Evolutionary conservation across 2,113 vertebrate genomes (phyloP), one percentile per base, ranked within the genome.

Genomic region (Astatotilapia flaviijosephi): DNA sequence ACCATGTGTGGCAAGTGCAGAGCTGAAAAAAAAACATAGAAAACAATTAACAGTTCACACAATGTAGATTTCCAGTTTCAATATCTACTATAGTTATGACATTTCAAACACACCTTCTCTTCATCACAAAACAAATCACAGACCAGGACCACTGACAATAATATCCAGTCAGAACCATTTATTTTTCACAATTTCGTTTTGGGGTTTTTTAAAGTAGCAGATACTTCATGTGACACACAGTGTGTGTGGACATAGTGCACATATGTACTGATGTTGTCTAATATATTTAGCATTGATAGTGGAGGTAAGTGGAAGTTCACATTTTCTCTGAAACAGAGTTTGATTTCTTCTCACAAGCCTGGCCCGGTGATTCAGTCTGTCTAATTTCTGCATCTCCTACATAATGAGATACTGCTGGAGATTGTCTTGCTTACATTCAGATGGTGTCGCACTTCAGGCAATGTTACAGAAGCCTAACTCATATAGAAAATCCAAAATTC

Each of bases 401-500:
- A 79, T 79, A 56, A 58, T 8, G 35, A 12, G 47, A 73, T 65
- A 26, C 73, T 83, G 28, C 28, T 14, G 7, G 87, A 85, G 85
- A 83, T 19, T 26, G 37, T n/a, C 58, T 83, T 88, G 55, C 88
- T 86, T 90, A 86, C 85, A 86, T 88, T 81, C 80, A 55, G 83
- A 91, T 80, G 45, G 47, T 80, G 73, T 73, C 12, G 8, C 28
- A 28, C 35, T 79, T 84, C 83, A 5, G 33, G 86, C 81, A 65
- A 40, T 26, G 51, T 79, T 70, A 65, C 14, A 42, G 47, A 80
- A 60, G 40, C 49, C 14, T 55, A 60, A 21, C 21, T 86, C 70
- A 80, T 55, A 65, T 15, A 33, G 21, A 23, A 21, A 65, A 37
- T 65, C 33, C 33, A n/a, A n/a, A 31, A 45, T 33, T 75, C 37